Percentiles rank a stretch among this genome's conserved stretches.
These are phyloP conservation scores for Apeira syringaria DNA, from an alignment of 2,888 invertebrate species.

Conservation along the genomic window DNA sequence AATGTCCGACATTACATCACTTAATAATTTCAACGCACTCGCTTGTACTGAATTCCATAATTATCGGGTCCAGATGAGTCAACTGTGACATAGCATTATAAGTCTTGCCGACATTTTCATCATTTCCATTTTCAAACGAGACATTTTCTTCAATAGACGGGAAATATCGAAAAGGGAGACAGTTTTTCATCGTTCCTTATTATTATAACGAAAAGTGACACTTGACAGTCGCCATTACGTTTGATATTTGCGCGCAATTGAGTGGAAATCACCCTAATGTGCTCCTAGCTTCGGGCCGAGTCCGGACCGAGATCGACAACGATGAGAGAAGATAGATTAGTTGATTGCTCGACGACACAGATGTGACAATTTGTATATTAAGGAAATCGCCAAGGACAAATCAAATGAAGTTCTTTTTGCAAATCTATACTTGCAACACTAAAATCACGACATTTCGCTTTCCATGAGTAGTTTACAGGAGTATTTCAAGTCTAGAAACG, in stretches of 20 bases:
- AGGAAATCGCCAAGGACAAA: too few species aligned
- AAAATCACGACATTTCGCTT: too few species aligned
- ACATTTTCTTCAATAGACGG: conserved; percentile 5
- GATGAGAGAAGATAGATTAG: conserved; percentile 4
- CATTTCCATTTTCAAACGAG: conserved; percentile 13
- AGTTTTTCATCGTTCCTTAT: conserved; percentile 17
- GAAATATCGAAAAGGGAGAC: conserved; percentile 12
- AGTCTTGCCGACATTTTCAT: conserved; percentile 3
- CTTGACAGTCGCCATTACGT: conserved; percentile 49
- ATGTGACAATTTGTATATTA: neutral
- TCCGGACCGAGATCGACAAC: conserved; percentile 24
- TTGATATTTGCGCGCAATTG: conserved; percentile 51
- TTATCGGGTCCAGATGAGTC: conserved; percentile 8
- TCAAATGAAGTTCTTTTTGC: too few species aligned
- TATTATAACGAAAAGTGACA: conserved; percentile 37
- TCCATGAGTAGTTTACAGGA: too few species aligned
- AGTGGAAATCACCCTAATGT: conserved; percentile 42
- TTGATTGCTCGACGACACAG: neutral
- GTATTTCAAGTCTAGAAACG: too few species aligned
- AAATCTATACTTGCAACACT: too few species aligned
- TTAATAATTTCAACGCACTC: too few species aligned
- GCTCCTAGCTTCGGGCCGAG: conserved; percentile 19
- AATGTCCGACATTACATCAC: too few species aligned
- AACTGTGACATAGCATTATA: conserved; percentile 8
- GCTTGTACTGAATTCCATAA: neutral